A percentile compares a stretch with the other conserved stretches of the same genome.
Evolutionary conservation across 2,888 invertebrate species (phyloP).

Genomic region (Carpatolechia fugitivella): DNA sequence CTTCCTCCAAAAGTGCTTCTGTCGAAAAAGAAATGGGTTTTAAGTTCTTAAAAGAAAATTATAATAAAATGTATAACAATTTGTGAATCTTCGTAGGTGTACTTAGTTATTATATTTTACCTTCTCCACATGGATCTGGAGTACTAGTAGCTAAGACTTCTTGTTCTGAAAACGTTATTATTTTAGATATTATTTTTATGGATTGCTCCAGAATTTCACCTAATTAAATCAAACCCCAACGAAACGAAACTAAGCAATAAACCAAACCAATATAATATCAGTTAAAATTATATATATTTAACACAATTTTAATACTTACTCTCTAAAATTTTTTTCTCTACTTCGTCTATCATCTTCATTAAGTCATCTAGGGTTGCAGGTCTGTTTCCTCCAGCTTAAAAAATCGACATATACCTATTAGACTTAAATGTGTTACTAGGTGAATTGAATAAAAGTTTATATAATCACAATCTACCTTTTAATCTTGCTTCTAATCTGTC

Average conservation of each 20-base stretch:
- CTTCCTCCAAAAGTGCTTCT: constrained; percentile 7
- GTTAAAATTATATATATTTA: too few relatives aligned
- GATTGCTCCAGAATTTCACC: too few relatives aligned
- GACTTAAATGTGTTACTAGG: background rate
- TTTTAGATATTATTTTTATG: too few relatives aligned
- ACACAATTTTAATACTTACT: too few relatives aligned
- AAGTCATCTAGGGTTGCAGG: background rate
- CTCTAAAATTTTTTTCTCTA: background rate
- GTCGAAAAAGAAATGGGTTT: background rate
- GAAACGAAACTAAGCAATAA: too few relatives aligned
- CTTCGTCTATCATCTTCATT: background rate
- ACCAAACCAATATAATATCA: too few relatives aligned
- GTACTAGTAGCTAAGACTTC: background rate
- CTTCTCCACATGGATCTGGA: background rate
- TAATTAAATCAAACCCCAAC: too few relatives aligned
- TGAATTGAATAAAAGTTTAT: too few relatives aligned
- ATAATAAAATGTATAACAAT: background rate
- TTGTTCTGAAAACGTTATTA: background rate
- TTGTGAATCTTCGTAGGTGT: background rate
- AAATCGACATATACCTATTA: background rate
- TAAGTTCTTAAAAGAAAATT: too few relatives aligned
- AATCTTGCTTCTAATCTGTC: background rate
- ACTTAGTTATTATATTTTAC: background rate
- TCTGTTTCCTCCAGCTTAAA: background rate
- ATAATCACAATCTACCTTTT: background rate